phyloP scores from a whole-genome alignment of 2,888 invertebrate genomes.

The Athalia cordata region DNA sequence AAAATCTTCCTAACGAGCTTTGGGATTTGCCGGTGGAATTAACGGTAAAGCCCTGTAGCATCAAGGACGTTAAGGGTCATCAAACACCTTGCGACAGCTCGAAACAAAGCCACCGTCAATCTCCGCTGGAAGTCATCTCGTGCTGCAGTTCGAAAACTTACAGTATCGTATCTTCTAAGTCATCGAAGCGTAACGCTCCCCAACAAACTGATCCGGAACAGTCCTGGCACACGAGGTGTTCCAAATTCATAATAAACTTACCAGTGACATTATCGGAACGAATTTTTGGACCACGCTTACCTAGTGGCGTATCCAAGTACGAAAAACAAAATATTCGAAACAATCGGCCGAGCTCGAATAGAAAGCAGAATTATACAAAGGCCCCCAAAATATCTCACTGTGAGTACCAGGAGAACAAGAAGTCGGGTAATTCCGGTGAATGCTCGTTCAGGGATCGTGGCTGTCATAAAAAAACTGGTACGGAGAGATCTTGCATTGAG shows the following conservation, averaged over 20 bases:
- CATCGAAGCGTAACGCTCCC: not conserved
- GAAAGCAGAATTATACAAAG: not conserved
- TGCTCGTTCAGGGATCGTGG: slow-evolving; percentile 18
- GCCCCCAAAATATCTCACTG: not conserved
- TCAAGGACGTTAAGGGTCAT: not conserved
- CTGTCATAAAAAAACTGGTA: not conserved
- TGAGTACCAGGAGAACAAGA: slow-evolving; percentile 12
- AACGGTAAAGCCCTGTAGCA: not conserved
- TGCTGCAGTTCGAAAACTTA: not conserved
- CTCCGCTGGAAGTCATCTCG: no score
- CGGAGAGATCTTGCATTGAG: slow-evolving; percentile 19
- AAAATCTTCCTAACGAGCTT: not conserved
- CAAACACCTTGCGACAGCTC: not conserved
- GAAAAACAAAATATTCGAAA: not conserved
- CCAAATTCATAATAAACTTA: slow-evolving; percentile 22
- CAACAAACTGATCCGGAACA: slow-evolving; percentile 24
- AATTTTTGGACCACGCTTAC: slow-evolving; percentile 13
- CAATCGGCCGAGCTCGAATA: not conserved
- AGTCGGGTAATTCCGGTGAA: slow-evolving; percentile 7
- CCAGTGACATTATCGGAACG: not conserved
- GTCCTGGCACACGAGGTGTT: slow-evolving; percentile 16
- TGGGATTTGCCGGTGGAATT: not conserved
- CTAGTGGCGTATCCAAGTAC: not conserved
- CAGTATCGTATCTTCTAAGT: not conserved
- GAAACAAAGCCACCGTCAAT: not conserved